Conservation (phyloP, 2,888 invertebrate species). For the Caenorhabditis virilis region DNA sequence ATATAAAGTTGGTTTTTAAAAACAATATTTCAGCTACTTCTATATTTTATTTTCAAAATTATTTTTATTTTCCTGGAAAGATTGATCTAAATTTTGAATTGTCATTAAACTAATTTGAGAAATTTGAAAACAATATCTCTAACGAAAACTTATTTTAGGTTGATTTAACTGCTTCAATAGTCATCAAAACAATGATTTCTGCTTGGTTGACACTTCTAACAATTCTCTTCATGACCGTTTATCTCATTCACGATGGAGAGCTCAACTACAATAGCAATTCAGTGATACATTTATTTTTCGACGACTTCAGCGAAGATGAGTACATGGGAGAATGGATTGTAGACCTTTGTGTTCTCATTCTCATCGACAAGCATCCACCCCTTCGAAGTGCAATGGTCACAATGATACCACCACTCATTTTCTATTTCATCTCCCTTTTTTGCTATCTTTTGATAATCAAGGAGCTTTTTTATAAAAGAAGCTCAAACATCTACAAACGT, state of each 20-base stretch:
- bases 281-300: conserved; percentile 35
- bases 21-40: neutral
- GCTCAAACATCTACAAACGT: conserved; percentile 16
- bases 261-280: conserved; percentile 27
- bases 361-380: conserved; percentile 22
- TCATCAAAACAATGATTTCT: conserved; percentile 12
- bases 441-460: conserved; percentile 30
- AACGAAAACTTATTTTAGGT: conserved; percentile 9
- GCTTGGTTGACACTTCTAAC: conserved; percentile 13
- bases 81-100: neutral
- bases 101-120: neutral
- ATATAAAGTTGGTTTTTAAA: conserved; percentile 38
- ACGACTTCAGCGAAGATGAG: conserved; percentile 32
- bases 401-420: conserved; percentile 25
- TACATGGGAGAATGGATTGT: conserved; percentile 30
- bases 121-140: neutral
- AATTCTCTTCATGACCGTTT: conserved; percentile 13
- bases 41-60: neutral
- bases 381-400: conserved; percentile 20
- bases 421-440: conserved; percentile 24
- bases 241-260: conserved; percentile 19
- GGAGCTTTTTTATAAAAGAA: conserved; percentile 21
- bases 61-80: neutral
- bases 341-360: conserved; percentile 28
- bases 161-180: conserved; percentile 21